phyloP scores from a whole-genome alignment of 2,888 invertebrate species.

The Liposcelis brunnea region DNA sequence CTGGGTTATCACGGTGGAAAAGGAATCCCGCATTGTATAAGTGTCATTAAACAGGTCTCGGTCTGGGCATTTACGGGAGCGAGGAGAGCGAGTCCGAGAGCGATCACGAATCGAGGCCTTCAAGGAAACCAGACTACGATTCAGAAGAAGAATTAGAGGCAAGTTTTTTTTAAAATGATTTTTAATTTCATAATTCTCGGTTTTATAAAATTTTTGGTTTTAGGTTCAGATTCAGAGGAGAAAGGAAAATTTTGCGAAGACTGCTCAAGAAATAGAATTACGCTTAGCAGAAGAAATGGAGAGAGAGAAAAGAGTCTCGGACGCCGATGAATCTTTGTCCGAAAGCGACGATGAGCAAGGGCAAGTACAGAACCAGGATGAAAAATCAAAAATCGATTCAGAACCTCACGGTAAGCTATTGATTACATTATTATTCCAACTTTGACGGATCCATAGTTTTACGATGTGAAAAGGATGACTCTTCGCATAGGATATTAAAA shows the following conservation, averaged over 20 bases:
- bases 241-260: neutral
- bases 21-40: neutral
- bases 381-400: conserved; percentile 1
- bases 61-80: conserved; percentile 67
- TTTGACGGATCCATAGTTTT: no score
- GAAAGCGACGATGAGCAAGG: conserved; percentile 3
- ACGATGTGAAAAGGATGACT: no score
- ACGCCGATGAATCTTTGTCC: neutral
- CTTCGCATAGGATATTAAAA: no score
- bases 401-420: conserved; percentile 4
- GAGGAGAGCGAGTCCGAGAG: conserved; percentile 32
- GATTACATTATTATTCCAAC: no score
- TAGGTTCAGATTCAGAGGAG: conserved; percentile 16
- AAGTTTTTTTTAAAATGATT: conserved; percentile 15
- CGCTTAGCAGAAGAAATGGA: neutral
- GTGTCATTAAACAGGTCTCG: conserved; percentile 30
- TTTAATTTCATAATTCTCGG: neutral
- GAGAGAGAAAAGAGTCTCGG: neutral
- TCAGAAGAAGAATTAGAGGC: conserved; percentile 63
- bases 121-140: conserved; percentile 27
- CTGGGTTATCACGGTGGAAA: neutral
- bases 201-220: neutral
- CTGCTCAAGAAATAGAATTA: neutral
- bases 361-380: conserved; percentile 6
- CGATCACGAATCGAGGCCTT: conserved; percentile 28